Evolutionary conservation across 1,140 invertebrate genomes (phyloP).

Genomic region (Zaprionus ghesquierei): DNA sequence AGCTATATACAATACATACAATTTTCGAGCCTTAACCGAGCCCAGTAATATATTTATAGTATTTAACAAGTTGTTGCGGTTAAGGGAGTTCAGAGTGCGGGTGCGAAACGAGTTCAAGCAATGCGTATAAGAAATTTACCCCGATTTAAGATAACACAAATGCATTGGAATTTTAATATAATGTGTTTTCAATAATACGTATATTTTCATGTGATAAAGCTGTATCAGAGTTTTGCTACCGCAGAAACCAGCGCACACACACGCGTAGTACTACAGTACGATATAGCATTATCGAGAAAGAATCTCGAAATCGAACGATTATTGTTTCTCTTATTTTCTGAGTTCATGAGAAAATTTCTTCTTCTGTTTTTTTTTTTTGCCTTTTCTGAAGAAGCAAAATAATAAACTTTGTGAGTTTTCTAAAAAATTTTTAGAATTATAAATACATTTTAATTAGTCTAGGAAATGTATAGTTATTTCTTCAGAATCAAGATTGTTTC

Average conservation of each 20-base stretch:
- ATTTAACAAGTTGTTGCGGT: slow-evolving; percentile 16
- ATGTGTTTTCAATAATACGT: neutral
- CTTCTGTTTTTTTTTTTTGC: no score
- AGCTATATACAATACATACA: neutral
- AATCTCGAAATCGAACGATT: neutral
- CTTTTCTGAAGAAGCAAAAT: no score
- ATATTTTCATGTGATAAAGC: neutral
- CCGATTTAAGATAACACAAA: slow-evolving; percentile 7
- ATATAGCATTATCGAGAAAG: neutral
- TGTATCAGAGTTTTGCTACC: slow-evolving; percentile 1
- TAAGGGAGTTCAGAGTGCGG: slow-evolving; percentile 8
- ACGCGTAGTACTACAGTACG: neutral
- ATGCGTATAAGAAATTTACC: neutral
- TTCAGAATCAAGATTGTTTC: no score
- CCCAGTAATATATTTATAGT: neutral
- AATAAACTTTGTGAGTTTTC: no score
- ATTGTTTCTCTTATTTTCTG: neutral
- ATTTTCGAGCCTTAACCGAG: neutral
- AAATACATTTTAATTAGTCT: no score
- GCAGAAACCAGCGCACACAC: neutral
- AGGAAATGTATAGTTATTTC: no score
- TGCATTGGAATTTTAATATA: neutral
- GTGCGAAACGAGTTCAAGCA: neutral
- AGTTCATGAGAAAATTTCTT: neutral
- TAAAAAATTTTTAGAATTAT: no score